phyloP scores from a whole-genome alignment of 2,113 vertebrate species.

The Tapirus terrestris region DNA sequence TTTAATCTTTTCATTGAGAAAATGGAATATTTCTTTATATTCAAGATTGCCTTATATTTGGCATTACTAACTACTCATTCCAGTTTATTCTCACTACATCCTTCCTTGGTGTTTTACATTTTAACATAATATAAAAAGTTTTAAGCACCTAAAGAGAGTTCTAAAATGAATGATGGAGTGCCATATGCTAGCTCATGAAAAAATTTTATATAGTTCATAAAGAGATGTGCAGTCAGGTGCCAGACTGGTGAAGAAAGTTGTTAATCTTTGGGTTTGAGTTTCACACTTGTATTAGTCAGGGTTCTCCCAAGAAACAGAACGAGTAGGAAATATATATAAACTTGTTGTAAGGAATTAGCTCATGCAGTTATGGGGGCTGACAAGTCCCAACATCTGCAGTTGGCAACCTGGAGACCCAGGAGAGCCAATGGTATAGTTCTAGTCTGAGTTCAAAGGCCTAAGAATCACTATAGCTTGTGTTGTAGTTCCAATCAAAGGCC shows the following conservation, averaged over 20 bases:
- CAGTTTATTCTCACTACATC: background rate
- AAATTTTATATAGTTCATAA: background rate
- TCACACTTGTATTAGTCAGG: background rate
- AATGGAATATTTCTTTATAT: background rate
- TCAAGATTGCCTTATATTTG: background rate
- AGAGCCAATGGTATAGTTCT: background rate
- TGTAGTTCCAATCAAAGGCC: background rate
- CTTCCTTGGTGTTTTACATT: background rate
- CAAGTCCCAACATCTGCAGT: background rate
- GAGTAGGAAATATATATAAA: background rate
- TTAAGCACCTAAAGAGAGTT: background rate
- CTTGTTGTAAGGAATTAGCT: background rate
- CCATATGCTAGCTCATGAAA: background rate
- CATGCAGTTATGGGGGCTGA: background rate
- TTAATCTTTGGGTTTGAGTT: constrained; percentile 37
- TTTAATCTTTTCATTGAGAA: constrained; percentile 15
- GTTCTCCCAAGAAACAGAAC: constrained; percentile 30
- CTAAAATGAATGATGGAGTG: constrained; percentile 21
- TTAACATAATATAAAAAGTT: constrained; percentile 1
- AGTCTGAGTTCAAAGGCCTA: background rate
- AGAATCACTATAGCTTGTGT: background rate
- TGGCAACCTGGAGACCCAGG: background rate
- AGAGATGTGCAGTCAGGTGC: background rate
- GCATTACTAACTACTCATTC: background rate
- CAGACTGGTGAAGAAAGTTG: background rate